Evolutionary conservation across 2,888 invertebrate genomes (phyloP), one percentile per base, ranked within the genome.

Genomic region (Ferrisia virgata): DNA sequence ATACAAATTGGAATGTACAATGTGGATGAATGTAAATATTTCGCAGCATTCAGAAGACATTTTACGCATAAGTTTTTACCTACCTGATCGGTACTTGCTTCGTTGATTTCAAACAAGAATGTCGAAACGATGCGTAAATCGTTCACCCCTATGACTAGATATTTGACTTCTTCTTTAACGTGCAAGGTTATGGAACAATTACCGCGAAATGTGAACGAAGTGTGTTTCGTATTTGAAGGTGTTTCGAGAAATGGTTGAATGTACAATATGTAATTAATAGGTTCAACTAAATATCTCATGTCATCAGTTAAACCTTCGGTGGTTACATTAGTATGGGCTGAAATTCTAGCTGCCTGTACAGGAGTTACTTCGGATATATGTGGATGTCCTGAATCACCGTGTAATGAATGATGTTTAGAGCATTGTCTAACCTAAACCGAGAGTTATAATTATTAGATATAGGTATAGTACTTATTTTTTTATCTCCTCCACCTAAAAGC

Each of bases 271-370:
- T 80, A 80, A 80, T 53, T 43, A 8, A 80, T 47, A 0, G 80
- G 80, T 47, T 80, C 47, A 13, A 80, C 31, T 53, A 80, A 33
- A 11, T 53, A 80, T 80, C 72, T 33, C 72, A 76, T 76, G 15
- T 76, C 18, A n/a, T 28, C 28, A 8, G 31, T 43, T 4, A 47
- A 47, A n/a, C 53, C 80, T 8, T 47, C 53, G 6, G 43, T 43
- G 2, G 80, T 47, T 76, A 76, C 13, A 11, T 76, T 76, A 6
- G 72, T 76, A 18, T 76, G 72, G 18, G 72, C 72, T 36, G 72
- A 76, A 18, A 76, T 76, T 18, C 25, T 8, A 18, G 72, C 72
- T 36, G 72, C 36, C 9, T 11, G 5, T 36, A 76, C 72, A 8
- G n/a, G n/a, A 13, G 36, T 33, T 4, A 76, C 18, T 22, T 11